A percentile compares a stretch with the other conserved stretches of the same genome.
Evolutionary conservation across 2,797 vertebrate species (phyloP).

Genomic region (Columba guinea): DNA sequence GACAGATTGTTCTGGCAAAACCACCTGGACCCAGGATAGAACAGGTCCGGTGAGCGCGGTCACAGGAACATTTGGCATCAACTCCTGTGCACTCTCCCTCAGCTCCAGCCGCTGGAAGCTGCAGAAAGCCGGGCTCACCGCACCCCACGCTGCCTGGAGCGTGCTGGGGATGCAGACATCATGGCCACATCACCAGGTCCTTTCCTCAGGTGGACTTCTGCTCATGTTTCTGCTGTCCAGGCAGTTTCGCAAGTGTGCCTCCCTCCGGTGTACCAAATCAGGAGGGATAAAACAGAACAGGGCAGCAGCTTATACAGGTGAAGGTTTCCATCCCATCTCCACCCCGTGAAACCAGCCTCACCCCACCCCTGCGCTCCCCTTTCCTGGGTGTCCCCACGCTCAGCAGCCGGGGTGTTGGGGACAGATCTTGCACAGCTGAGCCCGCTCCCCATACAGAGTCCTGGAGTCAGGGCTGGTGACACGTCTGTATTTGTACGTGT

Average conservation of each 20-base stretch:
- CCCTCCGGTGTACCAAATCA: neutral
- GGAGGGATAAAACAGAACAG: neutral
- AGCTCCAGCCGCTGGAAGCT: neutral
- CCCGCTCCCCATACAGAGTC: no score
- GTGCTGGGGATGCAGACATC: neutral
- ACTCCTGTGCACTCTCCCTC: neutral
- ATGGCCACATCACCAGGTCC: neutral
- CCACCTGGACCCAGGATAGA: fast-evolving
- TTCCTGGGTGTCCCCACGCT: neutral
- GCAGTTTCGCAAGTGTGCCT: neutral
- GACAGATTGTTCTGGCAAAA: slow-evolving; percentile 18
- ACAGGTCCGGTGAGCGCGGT: fast-evolving
- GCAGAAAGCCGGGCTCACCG: no score
- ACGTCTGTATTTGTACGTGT: no score
- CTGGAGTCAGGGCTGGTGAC: neutral
- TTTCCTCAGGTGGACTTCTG: neutral
- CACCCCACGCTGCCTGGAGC: no score
- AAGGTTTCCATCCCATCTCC: neutral
- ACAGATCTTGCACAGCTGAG: neutral
- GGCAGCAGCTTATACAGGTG: neutral
- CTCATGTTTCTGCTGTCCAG: neutral
- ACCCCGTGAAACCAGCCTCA: neutral
- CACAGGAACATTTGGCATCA: neutral
- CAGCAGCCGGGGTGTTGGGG: fast-evolving
- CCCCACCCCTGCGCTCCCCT: neutral